Percentiles rank a stretch among this genome's conserved stretches.
Conservation (phyloP, 2,888 invertebrate species). For the Melanchra persicariae region DNA sequence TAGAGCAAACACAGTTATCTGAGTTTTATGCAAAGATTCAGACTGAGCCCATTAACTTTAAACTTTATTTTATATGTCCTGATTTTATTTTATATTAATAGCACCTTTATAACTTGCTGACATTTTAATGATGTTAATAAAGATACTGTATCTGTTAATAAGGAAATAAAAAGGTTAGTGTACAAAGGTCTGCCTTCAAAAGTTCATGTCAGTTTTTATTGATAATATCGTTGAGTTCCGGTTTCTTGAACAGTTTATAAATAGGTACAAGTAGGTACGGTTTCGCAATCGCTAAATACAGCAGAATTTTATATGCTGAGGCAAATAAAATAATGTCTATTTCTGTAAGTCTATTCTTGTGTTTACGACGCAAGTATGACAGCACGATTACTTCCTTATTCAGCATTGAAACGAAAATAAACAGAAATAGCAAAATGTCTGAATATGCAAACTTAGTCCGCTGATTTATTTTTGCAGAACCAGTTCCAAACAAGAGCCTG, state of each 20-base stretch:
- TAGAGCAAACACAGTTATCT: neutral
- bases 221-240: slow-evolving; percentile 36
- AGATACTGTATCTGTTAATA: neutral
- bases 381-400: slow-evolving; percentile 43
- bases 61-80: too few species aligned
- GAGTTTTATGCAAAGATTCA: neutral
- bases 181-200: slow-evolving; percentile 34
- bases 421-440: neutral
- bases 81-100: neutral
- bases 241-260: slow-evolving; percentile 23
- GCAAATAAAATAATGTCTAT: slow-evolving; percentile 32
- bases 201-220: slow-evolving; percentile 41
- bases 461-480: slow-evolving; percentile 11
- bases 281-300: slow-evolving; percentile 7
- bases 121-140: neutral
- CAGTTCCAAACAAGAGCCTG: neutral
- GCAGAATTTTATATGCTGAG: slow-evolving; percentile 14
- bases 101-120: neutral
- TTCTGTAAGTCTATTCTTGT: slow-evolving; percentile 40
- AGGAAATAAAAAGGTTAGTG: slow-evolving; percentile 33
- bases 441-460: slow-evolving; percentile 2
- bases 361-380: slow-evolving; percentile 17
- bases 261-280: neutral
- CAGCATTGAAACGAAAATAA: slow-evolving; percentile 18
- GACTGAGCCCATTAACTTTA: neutral